Base-by-base conservation (phyloP, 1,140 invertebrate species). In the Campoletis sonorensis region DNA sequence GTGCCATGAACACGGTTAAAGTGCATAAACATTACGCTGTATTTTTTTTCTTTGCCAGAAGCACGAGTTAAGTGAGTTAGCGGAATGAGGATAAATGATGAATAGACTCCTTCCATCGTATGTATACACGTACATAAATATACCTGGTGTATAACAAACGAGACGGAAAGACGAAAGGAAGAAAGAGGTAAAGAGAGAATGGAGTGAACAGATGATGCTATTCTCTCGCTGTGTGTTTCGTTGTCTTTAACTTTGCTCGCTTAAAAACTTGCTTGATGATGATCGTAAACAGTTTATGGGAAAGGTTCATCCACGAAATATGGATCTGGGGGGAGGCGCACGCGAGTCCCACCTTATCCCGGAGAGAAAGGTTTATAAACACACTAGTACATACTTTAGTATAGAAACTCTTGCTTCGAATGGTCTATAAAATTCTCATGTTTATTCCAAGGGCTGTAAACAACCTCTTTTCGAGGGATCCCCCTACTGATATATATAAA, bases 371-470 rank as follows among this genome's bases (percentile, higher is more conserved):
- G 67, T 70, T 70, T 70, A 70, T 33, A 70, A 70, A 27, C 70
- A 45, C 30, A 49, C 8, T 72, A 27, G 67, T 33, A 70, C 67
- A 72, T 72, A 49, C 70, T 72, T 27, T 70, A 37, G 64, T 72
- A 49, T 49, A 72, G 33, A 23, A 5, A 27, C 37, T 72, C 70
- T 26, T 26, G 58, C 58, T 51, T 64, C 45, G 58, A 78, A 78
- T 78, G 58, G 76, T 61, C 58, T 67, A 78, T 78, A 78, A 78
- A 78, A 78, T 37, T 33, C 76, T 78, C 76, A 78, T 78, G 76
- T 78, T 78, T 78, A 78, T 78, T 78, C 76, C 33, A 78, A 78
- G 76, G 30, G 76, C 76, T 78, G 76, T 78, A 78, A 78, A 78
- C 76, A 78, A 58, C 37, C 61, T 67, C 76, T 67, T 64, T 33